Conservation (phyloP, 2,113 vertebrate genomes). For the Cyanoramphus novaezelandiae region DNA sequence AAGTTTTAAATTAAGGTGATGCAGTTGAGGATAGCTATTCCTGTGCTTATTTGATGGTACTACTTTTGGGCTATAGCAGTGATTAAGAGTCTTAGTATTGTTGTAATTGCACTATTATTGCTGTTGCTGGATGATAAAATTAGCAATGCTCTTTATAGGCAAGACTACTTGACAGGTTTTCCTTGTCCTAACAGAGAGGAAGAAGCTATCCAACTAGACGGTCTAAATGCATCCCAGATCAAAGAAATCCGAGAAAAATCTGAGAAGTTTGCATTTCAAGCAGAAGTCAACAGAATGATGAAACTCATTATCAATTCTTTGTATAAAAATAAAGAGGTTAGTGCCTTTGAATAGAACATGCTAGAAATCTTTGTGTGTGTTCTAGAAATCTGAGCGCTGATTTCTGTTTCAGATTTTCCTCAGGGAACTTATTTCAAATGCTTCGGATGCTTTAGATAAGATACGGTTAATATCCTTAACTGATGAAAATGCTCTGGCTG, state of each 20-base stretch:
- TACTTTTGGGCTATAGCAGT: neutral
- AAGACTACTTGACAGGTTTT: neutral
- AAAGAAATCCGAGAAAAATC: constrained; percentile 97
- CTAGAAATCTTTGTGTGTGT: neutral
- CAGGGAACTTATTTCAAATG: constrained; percentile 93
- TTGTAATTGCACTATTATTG: neutral
- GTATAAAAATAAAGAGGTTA: constrained; percentile 99
- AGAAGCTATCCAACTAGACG: constrained; percentile 95
- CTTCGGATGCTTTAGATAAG: constrained; percentile 93
- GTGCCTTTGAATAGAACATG: neutral
- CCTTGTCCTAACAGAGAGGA: constrained; percentile 84
- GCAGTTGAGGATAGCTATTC: neutral
- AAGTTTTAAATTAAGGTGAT: neutral
- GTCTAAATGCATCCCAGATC: constrained; percentile 94
- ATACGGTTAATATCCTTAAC: constrained; percentile 90
- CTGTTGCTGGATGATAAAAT: neutral
- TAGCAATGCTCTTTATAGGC: neutral
- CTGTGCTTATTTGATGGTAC: neutral
- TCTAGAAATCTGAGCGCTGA: neutral
- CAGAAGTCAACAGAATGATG: constrained; percentile 99
- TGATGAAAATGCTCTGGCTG: constrained; percentile 83
- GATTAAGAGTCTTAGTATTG: neutral
- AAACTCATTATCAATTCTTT: constrained; percentile 98
- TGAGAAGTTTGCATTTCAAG: constrained; percentile 95
- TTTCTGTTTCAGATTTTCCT: constrained; percentile 86